Conservation (phyloP, 1,140 invertebrate genomes). For the Diorhabda carinulata region DNA sequence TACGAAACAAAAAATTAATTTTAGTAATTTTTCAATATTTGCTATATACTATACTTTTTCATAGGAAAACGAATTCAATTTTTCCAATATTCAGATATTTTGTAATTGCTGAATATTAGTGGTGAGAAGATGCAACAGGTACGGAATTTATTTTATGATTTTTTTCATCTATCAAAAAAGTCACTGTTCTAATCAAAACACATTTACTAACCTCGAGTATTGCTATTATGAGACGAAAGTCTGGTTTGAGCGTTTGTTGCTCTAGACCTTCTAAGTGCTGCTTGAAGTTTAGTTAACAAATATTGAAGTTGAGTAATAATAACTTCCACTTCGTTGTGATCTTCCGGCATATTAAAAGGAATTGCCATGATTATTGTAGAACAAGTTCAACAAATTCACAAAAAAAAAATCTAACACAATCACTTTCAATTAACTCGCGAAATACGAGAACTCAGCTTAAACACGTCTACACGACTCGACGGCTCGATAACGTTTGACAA, state of each 20-base stretch:
- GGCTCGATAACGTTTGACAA: conserved; percentile 29
- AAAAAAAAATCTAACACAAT: conserved; percentile 21
- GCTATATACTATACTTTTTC: too few relatives aligned
- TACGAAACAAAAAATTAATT: background rate
- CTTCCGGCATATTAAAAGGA: conserved; percentile 47
- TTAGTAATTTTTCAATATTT: too few relatives aligned
- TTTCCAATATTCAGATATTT: too few relatives aligned
- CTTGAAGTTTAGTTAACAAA: conserved; percentile 28
- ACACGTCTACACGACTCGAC: conserved; percentile 28
- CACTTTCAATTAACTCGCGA: conserved; percentile 22
- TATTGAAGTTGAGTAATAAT: conserved; percentile 30
- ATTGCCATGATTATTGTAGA: conserved; percentile 44
- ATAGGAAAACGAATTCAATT: too few relatives aligned
- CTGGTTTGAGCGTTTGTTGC: background rate
- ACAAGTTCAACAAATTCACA: conserved; percentile 14
- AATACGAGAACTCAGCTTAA: conserved; percentile 20
- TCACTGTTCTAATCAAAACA: background rate
- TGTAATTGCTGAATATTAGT: too few relatives aligned
- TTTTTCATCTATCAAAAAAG: conserved; percentile 1
- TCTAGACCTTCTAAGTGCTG: conserved; percentile 11
- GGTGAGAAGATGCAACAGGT: conserved; percentile 28
- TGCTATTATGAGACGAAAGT: background rate
- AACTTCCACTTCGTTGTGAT: conserved; percentile 39
- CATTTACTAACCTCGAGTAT: conserved; percentile 13
- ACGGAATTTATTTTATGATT: conserved; percentile 15